Evolutionary conservation across 2,113 vertebrate genomes (phyloP).

Genomic region (Lepidiolamprologus cunningtoni): DNA sequence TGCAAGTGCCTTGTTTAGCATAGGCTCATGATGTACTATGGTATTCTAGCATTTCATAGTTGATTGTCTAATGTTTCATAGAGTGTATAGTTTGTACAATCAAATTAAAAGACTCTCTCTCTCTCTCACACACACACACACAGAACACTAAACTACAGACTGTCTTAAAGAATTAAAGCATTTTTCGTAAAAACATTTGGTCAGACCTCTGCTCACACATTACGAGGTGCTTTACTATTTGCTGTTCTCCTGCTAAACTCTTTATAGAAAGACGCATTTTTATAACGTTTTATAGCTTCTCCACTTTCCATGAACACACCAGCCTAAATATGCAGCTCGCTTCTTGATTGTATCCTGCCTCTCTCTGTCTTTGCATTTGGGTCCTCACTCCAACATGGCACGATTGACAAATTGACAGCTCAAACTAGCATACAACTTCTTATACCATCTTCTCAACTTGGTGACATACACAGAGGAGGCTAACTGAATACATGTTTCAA

Average conservation of each 20-base stretch:
- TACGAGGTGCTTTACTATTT: neutral
- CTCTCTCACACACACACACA: neutral
- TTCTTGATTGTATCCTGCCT: neutral
- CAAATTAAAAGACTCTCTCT: neutral
- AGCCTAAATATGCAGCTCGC: neutral
- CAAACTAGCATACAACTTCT: neutral
- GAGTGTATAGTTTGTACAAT: neutral
- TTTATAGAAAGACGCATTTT: neutral
- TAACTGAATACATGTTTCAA: neutral
- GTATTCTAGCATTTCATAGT: neutral
- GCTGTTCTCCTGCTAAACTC: neutral
- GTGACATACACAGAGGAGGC: neutral
- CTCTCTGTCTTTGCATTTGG: neutral
- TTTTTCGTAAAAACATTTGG: neutral
- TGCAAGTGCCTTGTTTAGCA: neutral
- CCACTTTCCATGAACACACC: neutral
- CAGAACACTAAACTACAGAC: neutral
- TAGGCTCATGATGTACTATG: neutral
- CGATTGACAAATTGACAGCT: neutral
- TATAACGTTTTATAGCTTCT: neutral
- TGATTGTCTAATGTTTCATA: neutral
- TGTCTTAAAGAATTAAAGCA: neutral
- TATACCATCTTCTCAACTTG: neutral
- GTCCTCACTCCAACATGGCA: neutral
- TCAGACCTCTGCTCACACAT: neutral